These are phyloP conservation scores for Oreonectes daqikongensis DNA, from an alignment of 2,797 vertebrate species.

Conservation along the genomic window DNA sequence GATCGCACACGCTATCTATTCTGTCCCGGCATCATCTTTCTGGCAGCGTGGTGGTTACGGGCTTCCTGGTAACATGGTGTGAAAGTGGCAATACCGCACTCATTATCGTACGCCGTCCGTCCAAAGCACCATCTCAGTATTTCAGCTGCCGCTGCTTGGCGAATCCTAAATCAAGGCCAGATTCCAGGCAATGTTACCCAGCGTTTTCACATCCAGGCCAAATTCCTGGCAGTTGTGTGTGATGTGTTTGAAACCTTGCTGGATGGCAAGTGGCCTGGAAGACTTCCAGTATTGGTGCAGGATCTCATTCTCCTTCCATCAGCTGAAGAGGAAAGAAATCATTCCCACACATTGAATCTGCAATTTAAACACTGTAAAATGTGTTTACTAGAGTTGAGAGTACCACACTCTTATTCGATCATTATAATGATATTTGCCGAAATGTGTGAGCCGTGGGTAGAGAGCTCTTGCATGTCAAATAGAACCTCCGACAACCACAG, in stretches of 20 bases:
- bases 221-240: slow-evolving; percentile 27
- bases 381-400: neutral
- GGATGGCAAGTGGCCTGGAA: slow-evolving; percentile 4
- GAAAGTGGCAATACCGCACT: slow-evolving; percentile 53
- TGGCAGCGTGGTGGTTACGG: slow-evolving; percentile 12
- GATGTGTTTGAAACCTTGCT: slow-evolving; percentile 12
- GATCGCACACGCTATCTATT: too few relatives aligned
- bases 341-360: neutral
- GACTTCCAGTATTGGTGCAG: slow-evolving; percentile 2
- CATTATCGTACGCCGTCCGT: slow-evolving; percentile 20
- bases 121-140: slow-evolving; percentile 3
- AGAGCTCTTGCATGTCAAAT: neutral
- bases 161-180: slow-evolving; percentile 29
- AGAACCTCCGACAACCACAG: too few relatives aligned
- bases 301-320: slow-evolving; percentile 8
- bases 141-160: slow-evolving; percentile 20
- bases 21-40: neutral
- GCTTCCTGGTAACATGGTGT: slow-evolving; percentile 39
- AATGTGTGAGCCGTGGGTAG: neutral
- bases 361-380: neutral
- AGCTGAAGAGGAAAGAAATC: slow-evolving; percentile 4
- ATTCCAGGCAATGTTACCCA: slow-evolving; percentile 40
- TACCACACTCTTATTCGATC: neutral
- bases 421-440: neutral
- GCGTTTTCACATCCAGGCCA: slow-evolving; percentile 35